Evolutionary conservation across 1,140 invertebrate genomes (phyloP).

Genomic region (Polypedilum vanderplanki): DNA sequence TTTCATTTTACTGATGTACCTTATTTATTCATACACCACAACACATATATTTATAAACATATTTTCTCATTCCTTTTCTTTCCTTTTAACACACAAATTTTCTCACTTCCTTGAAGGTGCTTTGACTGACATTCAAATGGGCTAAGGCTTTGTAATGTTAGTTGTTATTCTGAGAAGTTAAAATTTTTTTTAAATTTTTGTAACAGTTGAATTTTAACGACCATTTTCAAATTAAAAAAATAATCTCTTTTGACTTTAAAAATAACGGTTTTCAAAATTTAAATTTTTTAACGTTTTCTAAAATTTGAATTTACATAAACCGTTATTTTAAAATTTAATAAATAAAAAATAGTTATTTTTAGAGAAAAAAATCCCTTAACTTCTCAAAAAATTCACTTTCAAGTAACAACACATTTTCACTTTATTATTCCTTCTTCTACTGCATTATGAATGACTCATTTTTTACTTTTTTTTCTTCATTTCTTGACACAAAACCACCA

Average conservation of each 20-base stretch:
- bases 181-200: background rate
- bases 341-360: no score
- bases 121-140: background rate
- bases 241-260: background rate
- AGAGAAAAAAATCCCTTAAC: no score
- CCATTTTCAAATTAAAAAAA: background rate
- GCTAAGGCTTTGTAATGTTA: background rate
- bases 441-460: no score
- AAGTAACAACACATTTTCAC: no score
- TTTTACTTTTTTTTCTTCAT: no score
- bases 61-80: background rate
- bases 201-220: background rate
- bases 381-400: no score
- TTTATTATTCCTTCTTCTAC: no score
- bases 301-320: conserved; percentile 28
- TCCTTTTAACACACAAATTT: background rate
- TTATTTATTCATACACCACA: background rate
- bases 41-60: background rate
- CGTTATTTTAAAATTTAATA: background rate
- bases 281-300: background rate
- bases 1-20: background rate
- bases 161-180: background rate
- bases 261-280: background rate
- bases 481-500: no score
- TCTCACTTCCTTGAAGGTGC: background rate